phyloP scores from a whole-genome alignment of 2,113 vertebrate genomes.

The Psephotus haematonotus region DNA sequence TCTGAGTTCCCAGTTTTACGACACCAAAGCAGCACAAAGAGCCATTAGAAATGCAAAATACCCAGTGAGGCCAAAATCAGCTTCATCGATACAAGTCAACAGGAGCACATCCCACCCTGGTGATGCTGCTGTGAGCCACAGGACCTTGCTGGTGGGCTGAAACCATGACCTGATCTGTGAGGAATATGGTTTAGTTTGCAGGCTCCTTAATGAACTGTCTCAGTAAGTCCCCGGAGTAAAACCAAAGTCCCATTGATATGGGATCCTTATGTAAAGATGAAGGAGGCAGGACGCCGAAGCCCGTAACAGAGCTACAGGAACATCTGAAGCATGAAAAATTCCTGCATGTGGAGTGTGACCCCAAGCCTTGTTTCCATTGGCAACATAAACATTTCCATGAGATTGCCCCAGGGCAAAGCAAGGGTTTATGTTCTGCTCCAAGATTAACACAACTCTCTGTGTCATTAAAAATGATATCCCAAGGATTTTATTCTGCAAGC shows the following conservation, averaged over 20 bases:
- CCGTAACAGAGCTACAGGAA: background rate
- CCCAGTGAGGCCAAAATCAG: background rate
- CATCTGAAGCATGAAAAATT: background rate
- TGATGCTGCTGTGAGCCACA: background rate
- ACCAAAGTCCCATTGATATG: background rate
- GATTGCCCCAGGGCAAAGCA: background rate
- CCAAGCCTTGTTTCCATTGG: background rate
- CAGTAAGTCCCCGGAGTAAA: background rate
- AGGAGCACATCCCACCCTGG: accelerated
- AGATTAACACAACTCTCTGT: background rate
- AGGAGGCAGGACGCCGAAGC: background rate
- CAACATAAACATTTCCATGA: background rate
- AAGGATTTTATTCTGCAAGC: background rate
- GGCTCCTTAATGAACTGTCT: background rate
- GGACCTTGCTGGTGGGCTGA: background rate
- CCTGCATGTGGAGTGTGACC: background rate
- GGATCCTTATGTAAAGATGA: background rate
- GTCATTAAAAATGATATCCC: background rate
- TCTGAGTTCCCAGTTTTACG: background rate
- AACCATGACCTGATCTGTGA: background rate
- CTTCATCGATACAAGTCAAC: background rate
- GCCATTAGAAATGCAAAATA: background rate
- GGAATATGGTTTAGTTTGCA: accelerated
- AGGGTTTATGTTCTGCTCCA: background rate
- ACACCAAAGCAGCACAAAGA: background rate